Base-by-base conservation (phyloP, 37 sponge, comb jelly and placozoan species). In the Cliona cf. orientalis region DNA sequence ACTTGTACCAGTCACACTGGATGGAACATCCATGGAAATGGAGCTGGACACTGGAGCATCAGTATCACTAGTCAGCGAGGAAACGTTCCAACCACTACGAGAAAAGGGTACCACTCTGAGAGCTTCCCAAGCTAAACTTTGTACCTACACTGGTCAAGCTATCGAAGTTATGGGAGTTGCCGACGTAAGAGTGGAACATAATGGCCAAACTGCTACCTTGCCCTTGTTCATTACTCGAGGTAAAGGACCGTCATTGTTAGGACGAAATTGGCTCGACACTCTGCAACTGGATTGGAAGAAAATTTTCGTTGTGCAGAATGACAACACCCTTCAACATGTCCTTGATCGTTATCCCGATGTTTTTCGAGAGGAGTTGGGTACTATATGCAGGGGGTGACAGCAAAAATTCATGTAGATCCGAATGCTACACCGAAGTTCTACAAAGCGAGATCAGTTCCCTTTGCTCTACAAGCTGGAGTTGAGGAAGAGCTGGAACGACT, bases 361-460 rank as follows among this genome's bases (percentile, higher is more conserved):
- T 22, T 85, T 77, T 68, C 40, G 42, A 7, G 71, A 66, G 31
- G 80, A 80, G 33, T 46, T 86, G 55, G 87, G 87, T 0, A 31
- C 4, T n/a, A 46, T 80, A 9, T 29, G 6, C 44, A 72, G 40
- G 64, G 74, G 7, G 32, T 33, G 33, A 40, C 19, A 80, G 68
- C 60, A 23, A 67, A 44, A 25, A 45, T 85, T 38, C 45, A 77
- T 35, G 41, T 85, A 25, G 77, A 85, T 22, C 59, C 78, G 33
- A 72, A 59, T 38, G 71, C 72, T 17, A 29, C 78, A 22, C 86
- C 86, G n/a, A 39, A 29, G 31, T 84, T 80, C 58, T 81, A 26
- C 63, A 79, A 67, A 67, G 77, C 86, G 3, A 59, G 91, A 26
- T 9, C 78, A 49, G 74, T 84, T 25, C 90, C 90, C 26, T 89